Conservation (phyloP, 2,888 invertebrate species). For the Portevinia maculata region DNA sequence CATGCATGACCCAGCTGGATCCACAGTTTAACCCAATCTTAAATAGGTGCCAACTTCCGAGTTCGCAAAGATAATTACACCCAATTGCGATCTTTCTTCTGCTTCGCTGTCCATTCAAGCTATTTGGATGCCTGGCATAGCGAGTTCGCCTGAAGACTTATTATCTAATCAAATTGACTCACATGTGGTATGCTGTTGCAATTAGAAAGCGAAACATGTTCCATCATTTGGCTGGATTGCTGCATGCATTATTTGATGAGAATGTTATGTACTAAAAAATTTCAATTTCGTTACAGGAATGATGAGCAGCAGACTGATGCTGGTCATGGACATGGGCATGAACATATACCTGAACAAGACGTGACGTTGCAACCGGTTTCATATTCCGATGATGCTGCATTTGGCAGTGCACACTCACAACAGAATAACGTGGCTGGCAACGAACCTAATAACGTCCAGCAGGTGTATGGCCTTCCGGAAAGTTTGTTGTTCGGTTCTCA, state of each 20-base stretch:
- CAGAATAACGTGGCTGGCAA: slow-evolving; percentile 75
- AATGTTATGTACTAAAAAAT: slow-evolving; percentile 28
- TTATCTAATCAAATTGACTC: slow-evolving; percentile 59
- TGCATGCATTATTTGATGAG: slow-evolving; percentile 44
- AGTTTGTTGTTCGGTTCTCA: slow-evolving; percentile 37
- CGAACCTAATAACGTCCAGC: slow-evolving; percentile 42
- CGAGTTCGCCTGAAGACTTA: slow-evolving; percentile 31
- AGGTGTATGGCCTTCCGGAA: slow-evolving; percentile 39
- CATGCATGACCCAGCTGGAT: slow-evolving; percentile 53
- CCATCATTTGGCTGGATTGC: slow-evolving; percentile 36
- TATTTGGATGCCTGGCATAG: slow-evolving; percentile 15
- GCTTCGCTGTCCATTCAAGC: slow-evolving; percentile 10
- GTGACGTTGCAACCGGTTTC: slow-evolving; percentile 77
- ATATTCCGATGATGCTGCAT: slow-evolving; percentile 65
- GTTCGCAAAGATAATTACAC: slow-evolving; percentile 43
- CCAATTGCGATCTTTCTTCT: slow-evolving; percentile 12
- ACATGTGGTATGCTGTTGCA: slow-evolving; percentile 50
- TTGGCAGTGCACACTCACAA: slow-evolving; percentile 46
- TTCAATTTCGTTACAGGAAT: slow-evolving; percentile 62
- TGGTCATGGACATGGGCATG: slow-evolving; percentile 41
- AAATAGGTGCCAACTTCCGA: slow-evolving; percentile 50
- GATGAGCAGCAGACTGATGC: slow-evolving; percentile 64
- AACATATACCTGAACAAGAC: slow-evolving; percentile 16
- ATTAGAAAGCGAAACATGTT: slow-evolving; percentile 70
- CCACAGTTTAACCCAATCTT: slow-evolving; percentile 28